Base-by-base conservation (phyloP, 2,888 invertebrate species). In the Pemphredon lugubris region DNA sequence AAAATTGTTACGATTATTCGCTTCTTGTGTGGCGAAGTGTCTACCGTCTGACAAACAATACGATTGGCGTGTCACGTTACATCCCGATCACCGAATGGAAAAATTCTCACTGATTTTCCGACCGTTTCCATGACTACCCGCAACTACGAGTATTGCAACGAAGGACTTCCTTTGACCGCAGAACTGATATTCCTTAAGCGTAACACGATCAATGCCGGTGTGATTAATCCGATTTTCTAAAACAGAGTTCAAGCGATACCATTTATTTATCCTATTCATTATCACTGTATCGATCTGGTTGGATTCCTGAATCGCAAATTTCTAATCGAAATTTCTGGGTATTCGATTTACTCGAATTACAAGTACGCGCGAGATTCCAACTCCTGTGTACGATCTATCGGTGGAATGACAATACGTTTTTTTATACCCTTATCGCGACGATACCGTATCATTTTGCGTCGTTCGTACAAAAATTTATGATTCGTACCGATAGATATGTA, bases 101-200 rank as follows among this genome's bases (percentile, higher is more conserved):
- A 42, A 34, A 20, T 37, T 21, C 21, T 9, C 23, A 2, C n/a
- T 9, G 21, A 16, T 60, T 55, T 40, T 16, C n/a, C 18, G 9
- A 37, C 5, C n/a, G 61, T 20, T 53, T 54, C 30, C 23, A 42
- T 20, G 16, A n/a, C 20, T 42, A 16, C 42, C 1, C 42, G 18
- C 3, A 26, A 18, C 53, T 37, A 13, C 34, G 18, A 34, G 39
- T 40, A 32, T 23, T 18, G n/a, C 44, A 14, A 45, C 39, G 45
- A 51, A 53, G 39, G 47, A 65, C 44, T 48, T 59, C 53, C 40
- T 59, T 11, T n/a, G 47, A 59, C 39, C 58, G 44, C 39, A 18
- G 34, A 50, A 47, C n/a, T n/a, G 21, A 47, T 47, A 16, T n/a
- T n/a, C 6, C 34, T 34, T 44, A 37, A 47, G 30, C 23, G 20